These are phyloP conservation scores for Eciton burchellii DNA, from an alignment of 1,140 invertebrate genomes.

Conservation along the genomic window DNA sequence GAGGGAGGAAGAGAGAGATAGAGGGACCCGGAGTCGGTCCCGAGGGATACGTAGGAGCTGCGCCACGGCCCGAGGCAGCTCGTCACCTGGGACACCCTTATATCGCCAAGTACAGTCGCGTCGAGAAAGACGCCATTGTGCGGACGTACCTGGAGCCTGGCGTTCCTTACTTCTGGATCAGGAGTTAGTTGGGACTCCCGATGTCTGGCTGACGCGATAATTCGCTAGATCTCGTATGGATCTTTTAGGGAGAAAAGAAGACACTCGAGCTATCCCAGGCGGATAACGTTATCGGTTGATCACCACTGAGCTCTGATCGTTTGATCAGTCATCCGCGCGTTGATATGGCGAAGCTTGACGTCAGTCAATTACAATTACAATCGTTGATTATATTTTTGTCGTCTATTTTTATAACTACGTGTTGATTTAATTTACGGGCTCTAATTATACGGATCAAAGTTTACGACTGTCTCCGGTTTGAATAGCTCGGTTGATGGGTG, in stretches of 20 bases:
- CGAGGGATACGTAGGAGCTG: conserved; percentile 81
- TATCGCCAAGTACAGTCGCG: conserved; percentile 83
- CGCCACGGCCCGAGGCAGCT: conserved; percentile 83
- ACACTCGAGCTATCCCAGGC: neutral
- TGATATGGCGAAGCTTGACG: neutral
- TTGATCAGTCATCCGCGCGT: neutral
- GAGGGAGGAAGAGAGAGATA: conserved; percentile 53
- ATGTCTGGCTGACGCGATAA: conserved; percentile 33
- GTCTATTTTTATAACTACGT: neutral
- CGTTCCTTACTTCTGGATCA: conserved; percentile 72
- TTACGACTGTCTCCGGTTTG: neutral
- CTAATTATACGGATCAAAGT: neutral
- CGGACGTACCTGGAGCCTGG: conserved; percentile 64
- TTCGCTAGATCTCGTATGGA: conserved; percentile 25
- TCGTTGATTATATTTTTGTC: neutral
- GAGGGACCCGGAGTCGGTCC: conserved; percentile 77
- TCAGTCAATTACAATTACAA: no score
- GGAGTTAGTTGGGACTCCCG: conserved; percentile 66
- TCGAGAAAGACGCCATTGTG: conserved; percentile 77
- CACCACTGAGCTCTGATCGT: neutral
- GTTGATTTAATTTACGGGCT: neutral
- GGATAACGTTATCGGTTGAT: neutral
- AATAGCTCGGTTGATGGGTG: neutral
- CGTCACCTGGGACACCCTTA: conserved; percentile 84
- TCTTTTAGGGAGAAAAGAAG: conserved; percentile 21